Evolutionary conservation across 2,113 vertebrate genomes (phyloP).

Genomic region (Pyxicephalus adspersus): DNA sequence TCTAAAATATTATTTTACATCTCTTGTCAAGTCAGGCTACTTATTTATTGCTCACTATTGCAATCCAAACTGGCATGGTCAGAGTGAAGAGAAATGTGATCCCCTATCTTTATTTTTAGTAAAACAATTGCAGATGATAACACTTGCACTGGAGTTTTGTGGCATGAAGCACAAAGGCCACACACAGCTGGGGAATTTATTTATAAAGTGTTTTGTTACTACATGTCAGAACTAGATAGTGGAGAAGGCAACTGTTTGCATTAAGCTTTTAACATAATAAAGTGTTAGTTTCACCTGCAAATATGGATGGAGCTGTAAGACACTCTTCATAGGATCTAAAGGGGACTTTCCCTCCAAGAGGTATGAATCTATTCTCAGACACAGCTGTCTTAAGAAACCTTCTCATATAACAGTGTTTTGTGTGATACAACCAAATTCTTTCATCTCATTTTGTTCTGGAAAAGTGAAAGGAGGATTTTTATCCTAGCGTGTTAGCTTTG

Average conservation of each 20-base stretch:
- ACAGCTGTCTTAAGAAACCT: neutral
- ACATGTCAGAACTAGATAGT: constrained; percentile 9
- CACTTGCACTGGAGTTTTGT: neutral
- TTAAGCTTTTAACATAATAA: neutral
- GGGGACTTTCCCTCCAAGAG: too few relatives aligned
- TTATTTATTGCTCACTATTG: too few relatives aligned
- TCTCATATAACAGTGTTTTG: too few relatives aligned
- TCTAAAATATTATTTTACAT: too few relatives aligned
- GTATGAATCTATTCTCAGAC: neutral
- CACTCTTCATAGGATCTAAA: neutral
- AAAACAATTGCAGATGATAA: constrained; percentile 1
- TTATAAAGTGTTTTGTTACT: constrained; percentile 6
- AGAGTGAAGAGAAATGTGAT: neutral
- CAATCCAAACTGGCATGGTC: neutral
- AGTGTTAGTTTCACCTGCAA: constrained; percentile 5
- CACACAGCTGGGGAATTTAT: constrained; percentile 36
- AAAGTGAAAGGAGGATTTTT: too few relatives aligned
- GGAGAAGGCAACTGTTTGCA: constrained; percentile 25
- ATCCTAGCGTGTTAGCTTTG: too few relatives aligned
- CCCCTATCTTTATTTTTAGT: constrained; percentile 6
- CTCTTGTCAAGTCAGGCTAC: too few relatives aligned
- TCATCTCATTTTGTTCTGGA: too few relatives aligned
- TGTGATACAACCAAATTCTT: too few relatives aligned
- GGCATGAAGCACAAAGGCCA: neutral
- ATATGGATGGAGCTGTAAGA: neutral